A percentile compares a stretch with the other conserved stretches of the same genome.
These are phyloP conservation scores for Hypsibius dujardini DNA, from an alignment of 1,140 invertebrate species.

Conservation along the genomic window DNA sequence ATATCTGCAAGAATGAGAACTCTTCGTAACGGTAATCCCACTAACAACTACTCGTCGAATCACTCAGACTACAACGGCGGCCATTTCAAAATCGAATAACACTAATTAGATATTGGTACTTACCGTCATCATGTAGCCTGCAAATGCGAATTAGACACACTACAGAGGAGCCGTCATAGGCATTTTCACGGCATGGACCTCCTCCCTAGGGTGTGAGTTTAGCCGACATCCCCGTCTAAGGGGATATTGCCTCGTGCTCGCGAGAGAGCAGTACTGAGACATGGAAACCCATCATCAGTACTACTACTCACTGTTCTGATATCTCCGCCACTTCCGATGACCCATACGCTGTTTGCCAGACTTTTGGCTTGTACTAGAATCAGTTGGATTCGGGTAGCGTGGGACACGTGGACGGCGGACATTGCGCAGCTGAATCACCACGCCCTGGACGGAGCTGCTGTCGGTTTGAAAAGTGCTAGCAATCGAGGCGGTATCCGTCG, in stretches of 20 bases:
- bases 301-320: constrained; percentile 7
- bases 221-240: no score
- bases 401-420: not conserved
- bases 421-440: not conserved
- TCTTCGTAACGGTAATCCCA: not conserved
- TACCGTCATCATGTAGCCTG: no score
- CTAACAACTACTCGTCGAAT: no score
- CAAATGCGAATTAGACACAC: no score
- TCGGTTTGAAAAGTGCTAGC: constrained; percentile 2
- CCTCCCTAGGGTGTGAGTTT: no score
- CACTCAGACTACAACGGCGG: no score
- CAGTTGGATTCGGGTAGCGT: not conserved
- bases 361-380: not conserved
- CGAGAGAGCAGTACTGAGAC: no score
- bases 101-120: no score
- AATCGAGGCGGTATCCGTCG: constrained; percentile 2
- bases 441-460: not conserved
- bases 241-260: no score
- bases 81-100: no score
- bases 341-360: not conserved
- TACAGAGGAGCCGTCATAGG: no score
- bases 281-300: not conserved
- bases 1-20: not conserved
- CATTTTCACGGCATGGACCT: no score
- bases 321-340: not conserved